Evolutionary conservation across 2,888 invertebrate genomes (phyloP), one percentile per base, ranked within the genome.

Genomic region (Xanthia icteritia): DNA sequence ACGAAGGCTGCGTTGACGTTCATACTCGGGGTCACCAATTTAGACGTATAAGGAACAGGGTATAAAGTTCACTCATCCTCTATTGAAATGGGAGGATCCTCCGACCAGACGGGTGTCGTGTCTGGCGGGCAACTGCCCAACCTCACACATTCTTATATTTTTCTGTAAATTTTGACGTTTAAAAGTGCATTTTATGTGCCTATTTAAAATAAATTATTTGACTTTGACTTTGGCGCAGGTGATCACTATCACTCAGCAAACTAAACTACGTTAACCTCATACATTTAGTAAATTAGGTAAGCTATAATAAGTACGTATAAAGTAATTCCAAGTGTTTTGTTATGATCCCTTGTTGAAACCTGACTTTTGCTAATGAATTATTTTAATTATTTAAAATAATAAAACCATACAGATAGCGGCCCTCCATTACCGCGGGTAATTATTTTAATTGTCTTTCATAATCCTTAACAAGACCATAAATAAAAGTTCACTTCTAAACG

Each of bases 331-430:
- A 71, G 15, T 39, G 15, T 79, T 51, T 65, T 45, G 42, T 61
- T 71, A 51, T 27, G 51, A 79, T 66, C 79, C 74, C 74, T 79
- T 70, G 69, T 45, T 58, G 51, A 71, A 79, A 76, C 31, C n/a
- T 70, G 67, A 65, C 60, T 51, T 48, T 36, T 31, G n/a, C 36
- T 61, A 80, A 80, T 76, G 31, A 75, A 75, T 70, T 68, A 68
- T 71, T 79, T 75, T 75, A 75, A 79, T 82, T 71, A 83, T 73
- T 69, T 61, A 82, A 74, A 64, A 76, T 51, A 76, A 67, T 56
- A 42, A 67, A 63, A 63, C 36, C 39, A 23, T 42, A 20, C 0
- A 58, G n/a, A 73, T 48, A 66, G 58, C 45, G 64, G 17, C 27
- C 45, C 8, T 27, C 15, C 20, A 82, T 64, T 51, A 75, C 15